Evolutionary conservation across 2,888 invertebrate genomes (phyloP), one percentile per base, ranked within the genome.

Genomic region (Agrilus mali): DNA sequence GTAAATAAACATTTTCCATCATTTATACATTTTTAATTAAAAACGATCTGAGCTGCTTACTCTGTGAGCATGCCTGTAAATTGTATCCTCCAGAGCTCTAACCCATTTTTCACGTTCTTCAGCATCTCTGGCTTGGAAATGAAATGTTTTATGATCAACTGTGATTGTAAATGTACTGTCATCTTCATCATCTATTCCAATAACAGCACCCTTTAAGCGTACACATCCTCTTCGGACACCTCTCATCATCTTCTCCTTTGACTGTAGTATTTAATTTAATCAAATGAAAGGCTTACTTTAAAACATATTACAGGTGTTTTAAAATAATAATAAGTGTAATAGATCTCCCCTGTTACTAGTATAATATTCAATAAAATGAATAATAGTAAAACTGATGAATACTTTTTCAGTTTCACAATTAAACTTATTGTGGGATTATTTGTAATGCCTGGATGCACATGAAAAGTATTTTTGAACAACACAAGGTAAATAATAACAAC

Each of bases 161-260:
- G 95, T 96, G 59, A 98, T 93, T 39, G 97, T 98, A 71, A 98
- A 99, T 5, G 96, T 96, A 61, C 95, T 93, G 68, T 98, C 97
- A 66, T 97, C 96, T 67, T 96, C 96, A 64, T 96, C 95, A 63
- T 98, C 97, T 56, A 99, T 98, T 38, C 98, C 98, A 60, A 99
- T 90, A 36, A 97, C 86, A 1, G 98, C 97, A 39, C 94, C 95
- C 67, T 93, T 85, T 36, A 98, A 74, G n/a, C 96, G 77, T 31
- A 98, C 96, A 71, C 97, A 97, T 41, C 98, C 97, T 50, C 97
- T 78, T 47, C 96, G 75, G 32, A 95, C 93, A 12, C 97, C 96
- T 49, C 94, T 81, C 68, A 93, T 89, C 96, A 98, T 97, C 68
- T 97, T 96, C 64, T 97, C 96, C 67, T 94, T 94, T 10, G 94